These are phyloP conservation scores for Cnemophilus loriae DNA, from an alignment of 2,113 vertebrate genomes.

Conservation along the genomic window DNA sequence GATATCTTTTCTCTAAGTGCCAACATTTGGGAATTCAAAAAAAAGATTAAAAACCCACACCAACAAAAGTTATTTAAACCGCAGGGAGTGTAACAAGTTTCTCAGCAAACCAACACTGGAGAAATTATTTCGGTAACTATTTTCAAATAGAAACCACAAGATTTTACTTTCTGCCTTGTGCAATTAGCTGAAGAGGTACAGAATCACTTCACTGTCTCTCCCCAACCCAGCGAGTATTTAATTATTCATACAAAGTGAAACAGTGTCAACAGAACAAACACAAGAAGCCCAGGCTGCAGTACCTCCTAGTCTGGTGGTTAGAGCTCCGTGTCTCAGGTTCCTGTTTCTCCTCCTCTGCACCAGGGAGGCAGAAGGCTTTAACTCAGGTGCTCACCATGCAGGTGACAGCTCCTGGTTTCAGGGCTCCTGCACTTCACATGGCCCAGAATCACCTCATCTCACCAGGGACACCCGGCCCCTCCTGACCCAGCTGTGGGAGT, in stretches of 20 bases:
- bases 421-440: rapidly evolving
- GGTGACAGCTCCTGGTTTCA: rapidly evolving
- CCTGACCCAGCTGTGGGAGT: neutral
- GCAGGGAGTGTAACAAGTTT: neutral
- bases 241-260: neutral
- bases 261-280: neutral
- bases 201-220: neutral
- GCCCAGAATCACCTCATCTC: rapidly evolving
- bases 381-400: rapidly evolving
- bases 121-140: neutral
- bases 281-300: neutral
- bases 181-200: neutral
- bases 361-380: too few relatives aligned
- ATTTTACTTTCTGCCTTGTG: neutral
- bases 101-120: neutral
- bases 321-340: rapidly evolving
- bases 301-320: neutral
- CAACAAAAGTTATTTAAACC: neutral
- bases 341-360: neutral
- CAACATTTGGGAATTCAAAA: rapidly evolving
- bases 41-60: rapidly evolving
- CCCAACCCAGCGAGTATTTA: neutral
- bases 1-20: neutral
- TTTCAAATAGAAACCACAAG: neutral
- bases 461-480: rapidly evolving